Conservation (phyloP, 2,113 vertebrate genomes). For the Ranitomeya variabilis region DNA sequence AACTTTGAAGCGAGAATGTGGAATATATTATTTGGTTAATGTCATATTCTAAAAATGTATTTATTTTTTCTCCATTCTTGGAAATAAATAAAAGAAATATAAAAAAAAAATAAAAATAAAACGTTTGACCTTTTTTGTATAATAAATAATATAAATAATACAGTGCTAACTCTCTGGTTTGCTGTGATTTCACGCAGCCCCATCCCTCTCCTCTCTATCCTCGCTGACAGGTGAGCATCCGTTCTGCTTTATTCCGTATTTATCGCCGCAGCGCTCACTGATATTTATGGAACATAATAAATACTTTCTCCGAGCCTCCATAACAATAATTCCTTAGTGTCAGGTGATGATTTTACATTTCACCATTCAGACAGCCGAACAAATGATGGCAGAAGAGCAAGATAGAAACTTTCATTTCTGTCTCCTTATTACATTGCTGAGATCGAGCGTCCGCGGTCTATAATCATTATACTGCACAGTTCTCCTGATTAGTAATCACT, state of each 20-base stretch:
- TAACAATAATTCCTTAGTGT: constrained; percentile 24
- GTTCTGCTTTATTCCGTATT: constrained; percentile 17
- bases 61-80: no score
- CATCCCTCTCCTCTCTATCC: background rate
- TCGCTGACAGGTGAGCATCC: constrained; percentile 14
- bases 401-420: background rate
- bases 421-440: background rate
- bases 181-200: background rate
- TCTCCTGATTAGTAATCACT: no score
- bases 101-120: no score
- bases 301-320: background rate
- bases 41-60: no score
- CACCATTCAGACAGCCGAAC: background rate
- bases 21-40: no score
- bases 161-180: background rate
- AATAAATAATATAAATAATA: background rate
- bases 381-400: background rate
- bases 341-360: constrained; percentile 16
- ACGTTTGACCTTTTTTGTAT: no score
- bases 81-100: no score
- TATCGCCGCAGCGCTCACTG: constrained; percentile 11
- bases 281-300: constrained; percentile 47
- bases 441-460: background rate
- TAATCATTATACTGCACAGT: no score
- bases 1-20: no score